These are phyloP conservation scores for Hyles lineata DNA, from an alignment of 2,888 invertebrate genomes.

Conservation along the genomic window DNA sequence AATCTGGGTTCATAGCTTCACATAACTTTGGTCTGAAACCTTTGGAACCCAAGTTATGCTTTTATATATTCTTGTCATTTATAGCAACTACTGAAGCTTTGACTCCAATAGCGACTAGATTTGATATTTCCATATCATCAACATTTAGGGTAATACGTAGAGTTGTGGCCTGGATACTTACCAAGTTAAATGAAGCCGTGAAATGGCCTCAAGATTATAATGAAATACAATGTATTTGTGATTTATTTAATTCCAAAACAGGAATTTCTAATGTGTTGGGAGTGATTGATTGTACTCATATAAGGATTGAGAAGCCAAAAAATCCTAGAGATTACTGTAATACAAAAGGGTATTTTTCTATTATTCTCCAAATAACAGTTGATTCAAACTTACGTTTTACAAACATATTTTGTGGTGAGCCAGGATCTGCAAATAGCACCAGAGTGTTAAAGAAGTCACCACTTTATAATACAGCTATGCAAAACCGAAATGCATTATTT, in stretches of 20 bases:
- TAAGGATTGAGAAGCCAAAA: conserved; percentile 69
- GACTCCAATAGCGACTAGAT: conserved; percentile 66
- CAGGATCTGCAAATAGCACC: conserved; percentile 64
- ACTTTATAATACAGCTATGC: conserved; percentile 58
- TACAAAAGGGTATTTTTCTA: conserved; percentile 65
- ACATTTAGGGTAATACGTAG: conserved; percentile 67
- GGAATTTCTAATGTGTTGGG: conserved; percentile 65
- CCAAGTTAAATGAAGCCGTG: conserved; percentile 63
- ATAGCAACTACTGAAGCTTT: conserved; percentile 65
- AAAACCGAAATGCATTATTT: conserved; percentile 58
- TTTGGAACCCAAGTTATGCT: conserved; percentile 67
- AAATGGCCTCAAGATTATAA: conserved; percentile 64
- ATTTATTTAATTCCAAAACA: conserved; percentile 59
- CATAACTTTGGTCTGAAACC: conserved; percentile 69
- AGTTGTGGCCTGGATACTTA: conserved; percentile 68
- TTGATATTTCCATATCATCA: conserved; percentile 71
- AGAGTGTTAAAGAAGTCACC: conserved; percentile 65
- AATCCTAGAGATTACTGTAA: conserved; percentile 66
- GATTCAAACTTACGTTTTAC: conserved; percentile 65
- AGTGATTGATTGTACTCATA: conserved; percentile 65
- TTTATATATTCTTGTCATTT: conserved; percentile 69
- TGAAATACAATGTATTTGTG: conserved; percentile 56
- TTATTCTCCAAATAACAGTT: conserved; percentile 65
- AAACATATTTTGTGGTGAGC: conserved; percentile 70
- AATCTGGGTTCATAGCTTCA: conserved; percentile 66